These are phyloP conservation scores for Seriola quinqueradiata DNA, from an alignment of 2,113 vertebrate genomes.

Conservation along the genomic window DNA sequence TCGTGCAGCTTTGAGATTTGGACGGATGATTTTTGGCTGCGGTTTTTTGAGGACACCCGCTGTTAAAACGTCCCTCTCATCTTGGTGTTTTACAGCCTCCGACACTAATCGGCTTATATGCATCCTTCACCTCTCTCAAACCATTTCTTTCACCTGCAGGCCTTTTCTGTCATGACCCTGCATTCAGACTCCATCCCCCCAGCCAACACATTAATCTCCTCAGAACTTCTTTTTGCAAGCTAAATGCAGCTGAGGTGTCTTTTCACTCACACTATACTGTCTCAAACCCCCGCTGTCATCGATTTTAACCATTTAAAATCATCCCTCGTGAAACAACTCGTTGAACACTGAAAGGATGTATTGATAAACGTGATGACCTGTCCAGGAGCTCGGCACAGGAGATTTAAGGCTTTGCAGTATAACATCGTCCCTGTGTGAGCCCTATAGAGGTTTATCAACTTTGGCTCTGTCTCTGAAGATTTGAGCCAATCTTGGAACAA, in stretches of 20 bases:
- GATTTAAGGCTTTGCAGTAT: not conserved
- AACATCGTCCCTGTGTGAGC: not conserved
- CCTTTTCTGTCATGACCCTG: not conserved
- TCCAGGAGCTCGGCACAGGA: no score
- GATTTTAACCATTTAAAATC: not conserved
- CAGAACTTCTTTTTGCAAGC: not conserved
- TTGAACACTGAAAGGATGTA: not conserved
- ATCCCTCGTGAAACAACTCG: not conserved
- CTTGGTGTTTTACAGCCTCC: not conserved
- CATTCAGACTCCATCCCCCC: not conserved
- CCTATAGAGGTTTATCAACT: not conserved
- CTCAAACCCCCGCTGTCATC: not conserved
- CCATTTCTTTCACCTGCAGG: not conserved
- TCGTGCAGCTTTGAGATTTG: not conserved
- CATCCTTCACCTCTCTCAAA: not conserved
- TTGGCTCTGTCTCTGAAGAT: not conserved
- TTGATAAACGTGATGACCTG: not conserved
- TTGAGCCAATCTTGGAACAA: not conserved
- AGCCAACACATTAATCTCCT: not conserved
- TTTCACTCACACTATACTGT: not conserved
- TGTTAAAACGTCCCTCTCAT: not conserved
- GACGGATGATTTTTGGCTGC: not conserved
- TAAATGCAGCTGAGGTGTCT: not conserved
- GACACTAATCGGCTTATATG: conserved; percentile 3
- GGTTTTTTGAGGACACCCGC: not conserved